A percentile compares a stretch with the other conserved stretches of the same genome.
Conservation (phyloP, 2,797 vertebrate genomes). For the Otolemur crassicaudatus region DNA sequence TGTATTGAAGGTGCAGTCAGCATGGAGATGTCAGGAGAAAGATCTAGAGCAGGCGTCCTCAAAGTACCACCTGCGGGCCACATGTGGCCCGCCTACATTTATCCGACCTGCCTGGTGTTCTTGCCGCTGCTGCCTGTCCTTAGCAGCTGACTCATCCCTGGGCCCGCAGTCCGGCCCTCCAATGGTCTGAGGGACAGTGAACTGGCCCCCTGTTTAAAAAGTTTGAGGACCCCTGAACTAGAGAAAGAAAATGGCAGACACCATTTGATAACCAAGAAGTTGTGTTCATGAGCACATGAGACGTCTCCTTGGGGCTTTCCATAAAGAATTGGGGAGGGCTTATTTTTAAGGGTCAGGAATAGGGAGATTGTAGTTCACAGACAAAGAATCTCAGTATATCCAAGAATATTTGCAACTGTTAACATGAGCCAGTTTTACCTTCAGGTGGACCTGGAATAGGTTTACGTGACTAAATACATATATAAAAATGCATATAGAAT, state of each 20-base stretch:
- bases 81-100: too few relatives aligned
- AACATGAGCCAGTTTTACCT: not conserved
- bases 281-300: not conserved
- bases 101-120: too few relatives aligned
- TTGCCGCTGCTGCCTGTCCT: too few relatives aligned
- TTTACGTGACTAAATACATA: not conserved
- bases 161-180: too few relatives aligned
- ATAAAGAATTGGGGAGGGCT: not conserved
- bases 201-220: too few relatives aligned
- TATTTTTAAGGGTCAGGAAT: not conserved
- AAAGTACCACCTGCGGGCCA: too few relatives aligned
- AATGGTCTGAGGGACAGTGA: too few relatives aligned
- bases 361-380: not conserved
- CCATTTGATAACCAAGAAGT: not conserved
- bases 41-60: too few relatives aligned
- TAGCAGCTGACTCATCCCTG: too few relatives aligned
- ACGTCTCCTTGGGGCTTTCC: not conserved
- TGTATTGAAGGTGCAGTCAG: not conserved
- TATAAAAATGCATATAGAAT: not conserved
- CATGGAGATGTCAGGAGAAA: not conserved
- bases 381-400: not conserved
- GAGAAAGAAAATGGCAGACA: not conserved
- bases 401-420: not conserved
- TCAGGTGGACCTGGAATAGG: not conserved
- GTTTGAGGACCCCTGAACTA: too few relatives aligned